Base-by-base conservation (phyloP, 2,797 vertebrate genomes). In the Megaceryle alcyon region DNA sequence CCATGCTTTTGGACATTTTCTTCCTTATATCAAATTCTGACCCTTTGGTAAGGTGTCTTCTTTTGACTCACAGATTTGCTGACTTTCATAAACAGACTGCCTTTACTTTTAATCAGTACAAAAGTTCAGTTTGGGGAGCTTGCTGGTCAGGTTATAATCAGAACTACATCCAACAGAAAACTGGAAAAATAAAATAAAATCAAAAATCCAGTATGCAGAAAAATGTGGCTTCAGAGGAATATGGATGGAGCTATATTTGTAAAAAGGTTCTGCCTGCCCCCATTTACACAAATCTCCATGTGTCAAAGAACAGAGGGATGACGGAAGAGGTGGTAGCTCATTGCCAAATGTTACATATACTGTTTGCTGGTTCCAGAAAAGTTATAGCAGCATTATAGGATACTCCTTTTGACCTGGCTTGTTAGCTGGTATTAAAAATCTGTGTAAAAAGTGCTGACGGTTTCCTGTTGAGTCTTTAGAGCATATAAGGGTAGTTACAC, bases 41-140 rank as follows among this genome's bases (percentile, higher is more conserved):
- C 97, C 97, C 96, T 87, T 97, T 96, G 76, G 96, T 97, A 94
- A 96, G 93, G 93, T 98, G 97, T 94, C 91, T 94, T 94, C 86
- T 97, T 98, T 97, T 97, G 95, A 97, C 97, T 98, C 87, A 97
- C 92, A 97, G 97, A 97, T 98, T 98, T 98, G 78, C 93, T 97
- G 97, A 90, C 92, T 98, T 97, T 96, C 95, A 97, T 97, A 98
- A 97, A 96, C 93, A 92, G 23, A 80, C 44, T 88, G 88, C 93
- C 28, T 86, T 96, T 96, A 93, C 93, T 98, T 97, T 96, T 96
- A 98, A 97, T 98, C 87, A 64, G 88, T 79, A 65, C 70, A 78
- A 73, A 94, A 94, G 94, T 97, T 97, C 86, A 83, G 82, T 90
- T 94, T 93, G 88, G 76, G 83, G 87, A 97, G 73, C 88, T 88